Evolutionary conservation across 2,888 invertebrate genomes (phyloP), one percentile per base, ranked within the genome.

Genomic region (Perithous albicinctus): DNA sequence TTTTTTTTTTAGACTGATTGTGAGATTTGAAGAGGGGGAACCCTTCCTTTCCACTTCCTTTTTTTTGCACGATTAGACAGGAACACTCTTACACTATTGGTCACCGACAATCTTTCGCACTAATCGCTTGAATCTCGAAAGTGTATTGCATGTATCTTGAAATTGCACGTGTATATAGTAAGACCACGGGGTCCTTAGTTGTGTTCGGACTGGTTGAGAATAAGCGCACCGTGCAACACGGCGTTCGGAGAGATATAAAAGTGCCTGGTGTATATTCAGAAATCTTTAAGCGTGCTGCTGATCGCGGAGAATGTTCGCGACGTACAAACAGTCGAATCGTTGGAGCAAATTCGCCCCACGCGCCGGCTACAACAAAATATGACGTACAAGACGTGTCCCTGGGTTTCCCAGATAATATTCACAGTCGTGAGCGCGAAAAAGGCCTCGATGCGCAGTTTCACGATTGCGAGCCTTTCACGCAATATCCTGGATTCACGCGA

Each of bases 201-300:
- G n/a, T n/a, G n/a, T n/a, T n/a, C n/a, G 48, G 8, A 48, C 7
- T 23, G 48, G 1, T 23, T 7, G 23, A 20, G 18, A 48, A 18
- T 38, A 29, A 70, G 15, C 46, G 35, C 38, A 72, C 76, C 46
- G 59, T 74, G 43, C 80, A 80, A 46, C 70, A 63, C 80, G 61
- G 20, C 67, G 70, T 46, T 41, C 77, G 51, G 76, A 66, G 48
- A 41, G 64, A 80, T 80, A 85, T 74, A 80, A 84, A 83, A 67
- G 41, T 48, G 64, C 75, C 38, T 51, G 66, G 32, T 59, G 15
- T 54, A 12, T 32, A 48, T 41, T 56, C 46, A 23, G 23, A 43
- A 74, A 63, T 70, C 64, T 66, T 77, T 75, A 67, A 29, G 67
- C 70, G 67, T 48, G 41, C 15, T 32, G 51, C 61, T 69, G 67